Percentiles rank a stretch among this genome's conserved stretches.
These are phyloP conservation scores for Oreochromis spilurus DNA, from an alignment of 2,113 vertebrate species.

Conservation along the genomic window DNA sequence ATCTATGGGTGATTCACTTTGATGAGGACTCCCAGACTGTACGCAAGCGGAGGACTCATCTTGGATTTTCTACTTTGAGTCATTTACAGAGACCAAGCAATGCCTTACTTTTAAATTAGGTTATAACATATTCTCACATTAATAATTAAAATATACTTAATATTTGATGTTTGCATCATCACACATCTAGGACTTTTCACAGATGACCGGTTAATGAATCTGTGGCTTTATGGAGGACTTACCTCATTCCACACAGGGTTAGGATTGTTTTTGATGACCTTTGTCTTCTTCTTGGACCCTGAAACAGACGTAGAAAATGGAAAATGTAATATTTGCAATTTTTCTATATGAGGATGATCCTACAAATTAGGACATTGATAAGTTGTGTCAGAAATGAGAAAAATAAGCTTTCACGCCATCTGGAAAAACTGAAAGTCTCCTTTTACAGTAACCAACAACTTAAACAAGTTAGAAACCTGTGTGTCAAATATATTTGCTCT, in stretches of 20 bases:
- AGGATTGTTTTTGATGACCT: slow-evolving; percentile 90
- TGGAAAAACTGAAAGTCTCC: neutral
- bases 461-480: neutral
- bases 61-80: neutral
- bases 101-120: neutral
- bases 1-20: neutral
- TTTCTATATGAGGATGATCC: neutral
- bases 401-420: neutral
- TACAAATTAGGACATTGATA: neutral
- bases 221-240: neutral
- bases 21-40: neutral
- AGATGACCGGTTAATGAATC: neutral
- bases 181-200: neutral
- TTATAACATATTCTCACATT: neutral
- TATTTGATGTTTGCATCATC: neutral
- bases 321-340: neutral
- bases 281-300: slow-evolving; percentile 96
- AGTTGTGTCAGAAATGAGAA: neutral
- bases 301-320: neutral
- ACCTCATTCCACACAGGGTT: slow-evolving; percentile 99
- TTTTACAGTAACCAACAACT: neutral
- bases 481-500: neutral
- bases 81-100: neutral
- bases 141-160: neutral
- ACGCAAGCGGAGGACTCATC: neutral